Conservation (phyloP, 2,888 invertebrate species). For the Cephalotes varians region DNA sequence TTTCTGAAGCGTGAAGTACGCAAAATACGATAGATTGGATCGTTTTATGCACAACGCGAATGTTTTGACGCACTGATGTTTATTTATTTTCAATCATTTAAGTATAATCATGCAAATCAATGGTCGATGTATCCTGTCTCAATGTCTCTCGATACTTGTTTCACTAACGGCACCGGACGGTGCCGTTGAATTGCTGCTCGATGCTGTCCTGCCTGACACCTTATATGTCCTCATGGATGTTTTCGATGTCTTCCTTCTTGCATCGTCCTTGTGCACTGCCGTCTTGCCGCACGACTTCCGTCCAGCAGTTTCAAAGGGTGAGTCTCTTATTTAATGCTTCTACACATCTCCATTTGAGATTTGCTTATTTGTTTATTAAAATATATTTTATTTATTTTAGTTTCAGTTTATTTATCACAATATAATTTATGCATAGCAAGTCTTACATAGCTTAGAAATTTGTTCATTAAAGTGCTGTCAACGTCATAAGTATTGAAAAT, state of each 20-base stretch:
- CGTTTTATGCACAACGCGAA: neutral
- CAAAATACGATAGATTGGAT: neutral
- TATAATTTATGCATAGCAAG: neutral
- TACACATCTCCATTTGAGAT: slow-evolving; percentile 47
- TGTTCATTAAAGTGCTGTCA: neutral
- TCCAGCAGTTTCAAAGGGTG: slow-evolving; percentile 84
- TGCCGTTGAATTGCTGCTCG: slow-evolving; percentile 80
- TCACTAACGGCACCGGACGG: slow-evolving; percentile 77
- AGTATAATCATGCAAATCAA: slow-evolving; percentile 74
- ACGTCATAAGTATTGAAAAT: slow-evolving; percentile 20
- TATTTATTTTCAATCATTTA: slow-evolving; percentile 46
- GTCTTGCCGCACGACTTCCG: slow-evolving; percentile 81
- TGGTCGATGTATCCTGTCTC: slow-evolving; percentile 80
- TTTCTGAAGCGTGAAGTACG: neutral
- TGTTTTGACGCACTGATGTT: slow-evolving; percentile 29
- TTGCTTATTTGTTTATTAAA: slow-evolving; percentile 46
- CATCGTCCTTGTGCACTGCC: slow-evolving; percentile 84
- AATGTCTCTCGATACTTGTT: slow-evolving; percentile 80
- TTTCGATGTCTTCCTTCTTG: slow-evolving; percentile 85
- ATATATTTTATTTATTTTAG: neutral
- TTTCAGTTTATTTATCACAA: neutral
- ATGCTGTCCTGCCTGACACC: slow-evolving; percentile 83
- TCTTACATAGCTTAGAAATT: slow-evolving; percentile 1
- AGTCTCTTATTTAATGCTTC: slow-evolving; percentile 78
- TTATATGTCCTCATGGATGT: slow-evolving; percentile 82